A percentile compares a stretch with the other conserved stretches of the same genome.
phyloP scores from a whole-genome alignment of 1,140 invertebrate genomes.

The Asbolus verrucosus region DNA sequence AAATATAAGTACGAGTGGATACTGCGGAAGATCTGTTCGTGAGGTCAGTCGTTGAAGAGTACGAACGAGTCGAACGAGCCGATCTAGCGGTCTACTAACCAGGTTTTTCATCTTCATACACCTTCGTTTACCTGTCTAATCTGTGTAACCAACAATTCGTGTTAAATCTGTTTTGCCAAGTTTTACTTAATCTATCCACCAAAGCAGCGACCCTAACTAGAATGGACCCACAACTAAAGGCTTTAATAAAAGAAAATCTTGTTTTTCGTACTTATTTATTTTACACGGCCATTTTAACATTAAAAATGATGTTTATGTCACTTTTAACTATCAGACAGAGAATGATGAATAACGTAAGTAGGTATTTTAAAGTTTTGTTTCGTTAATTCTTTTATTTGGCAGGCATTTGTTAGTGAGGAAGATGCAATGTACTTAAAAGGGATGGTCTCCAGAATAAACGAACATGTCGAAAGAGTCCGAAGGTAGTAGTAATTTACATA shows the following conservation, averaged over 20 bases:
- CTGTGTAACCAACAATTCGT: too few relatives aligned
- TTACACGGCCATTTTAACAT: conserved; percentile 67
- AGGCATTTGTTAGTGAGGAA: conserved; percentile 67
- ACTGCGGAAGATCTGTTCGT: too few relatives aligned
- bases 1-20: too few relatives aligned
- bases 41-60: too few relatives aligned
- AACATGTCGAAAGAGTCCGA: conserved; percentile 65
- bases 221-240: conserved; percentile 14
- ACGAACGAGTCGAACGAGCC: too few relatives aligned
- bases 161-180: too few relatives aligned
- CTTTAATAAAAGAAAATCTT: neutral
- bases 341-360: conserved; percentile 63
- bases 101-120: too few relatives aligned
- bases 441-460: conserved; percentile 59
- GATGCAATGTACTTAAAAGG: conserved; percentile 60
- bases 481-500: conserved; percentile 56
- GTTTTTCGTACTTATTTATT: conserved; percentile 67
- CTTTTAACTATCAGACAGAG: conserved; percentile 66
- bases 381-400: conserved; percentile 33
- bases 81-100: too few relatives aligned
- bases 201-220: neutral
- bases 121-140: too few relatives aligned
- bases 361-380: conserved; percentile 35
- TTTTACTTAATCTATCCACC: too few relatives aligned
- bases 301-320: conserved; percentile 69